Base-by-base conservation (phyloP, 2,797 vertebrate genomes). In the Argyrosomus regius region DNA sequence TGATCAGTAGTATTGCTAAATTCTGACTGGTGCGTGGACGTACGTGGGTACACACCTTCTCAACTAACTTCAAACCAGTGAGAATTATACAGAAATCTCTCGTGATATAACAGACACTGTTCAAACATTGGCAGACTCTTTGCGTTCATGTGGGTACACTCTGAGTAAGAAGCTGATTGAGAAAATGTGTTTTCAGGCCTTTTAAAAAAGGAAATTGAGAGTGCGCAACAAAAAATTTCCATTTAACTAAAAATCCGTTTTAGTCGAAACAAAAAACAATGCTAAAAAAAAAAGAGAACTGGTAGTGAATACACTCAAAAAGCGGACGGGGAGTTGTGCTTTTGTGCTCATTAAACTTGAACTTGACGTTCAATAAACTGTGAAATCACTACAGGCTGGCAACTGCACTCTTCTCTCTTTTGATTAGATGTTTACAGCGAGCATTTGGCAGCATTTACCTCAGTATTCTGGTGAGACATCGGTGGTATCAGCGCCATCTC, bases 391-490 rank as follows among this genome's bases (percentile, higher is more conserved):
- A 69, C 65, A 77, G 60, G 22, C 79, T 45, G 69, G 66, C 65
- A 59, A 56, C 52, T 45, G 35, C 9, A 9, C 64, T 61, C 75
- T 10, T 53, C 72, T 72, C 58, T 65, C 71, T 52, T 69, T 54
- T 41, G 78, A 85, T 50, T 31, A 78, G 48, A 73, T 67, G 49
- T 85, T 80, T 80, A 70, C 72, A 77, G 82, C 43, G n/a, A 88
- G 61, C 73, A 73, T 85, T 84, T 88, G 85, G 85, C 78, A 73
- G 82, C 74, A 14, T 86, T 88, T 86, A 82, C 53, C 73, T 77
- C 31, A 4, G 73, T 86, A 75, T 83, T 81, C 87, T 86, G 48
- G 58, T 22, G 89, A 87, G 89, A 87, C 79, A 3, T 49, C 2
- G 65, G 57, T 45, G 50, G 67, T 57, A 75, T 83, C 80, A 48